A percentile compares a stretch with the other conserved stretches of the same genome.
phyloP scores from a whole-genome alignment of 2,888 invertebrate species.

The Pharmacophagus antenor region DNA sequence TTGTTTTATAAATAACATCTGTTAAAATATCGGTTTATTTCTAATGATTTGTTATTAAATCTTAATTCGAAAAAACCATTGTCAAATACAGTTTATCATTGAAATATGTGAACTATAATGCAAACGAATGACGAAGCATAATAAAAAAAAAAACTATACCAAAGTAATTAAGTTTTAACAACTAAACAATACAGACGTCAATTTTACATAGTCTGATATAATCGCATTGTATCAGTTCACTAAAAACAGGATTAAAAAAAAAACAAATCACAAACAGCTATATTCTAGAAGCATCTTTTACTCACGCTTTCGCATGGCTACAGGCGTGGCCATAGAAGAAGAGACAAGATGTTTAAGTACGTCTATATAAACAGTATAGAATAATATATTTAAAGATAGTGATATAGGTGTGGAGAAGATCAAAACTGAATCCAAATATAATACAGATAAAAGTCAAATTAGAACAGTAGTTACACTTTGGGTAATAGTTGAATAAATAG shows the following conservation, averaged over 20 bases:
- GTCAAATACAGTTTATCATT: background rate
- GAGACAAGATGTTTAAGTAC: slow-evolving; percentile 69
- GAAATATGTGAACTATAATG: slow-evolving; percentile 1
- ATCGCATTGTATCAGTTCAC: slow-evolving; percentile 42
- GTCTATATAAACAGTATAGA: slow-evolving; percentile 47
- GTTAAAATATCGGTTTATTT: background rate
- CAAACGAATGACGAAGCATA: slow-evolving; percentile 1
- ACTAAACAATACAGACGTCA: background rate
- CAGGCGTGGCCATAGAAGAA: slow-evolving; percentile 77
- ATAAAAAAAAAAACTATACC: background rate
- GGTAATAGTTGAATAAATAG: slow-evolving; percentile 37
- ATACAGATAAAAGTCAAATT: slow-evolving; percentile 36
- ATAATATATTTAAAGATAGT: slow-evolving; percentile 31
- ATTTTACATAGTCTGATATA: slow-evolving; percentile 31
- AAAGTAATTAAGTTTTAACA: background rate
- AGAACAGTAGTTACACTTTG: slow-evolving; percentile 41
- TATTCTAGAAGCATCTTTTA: slow-evolving; percentile 70
- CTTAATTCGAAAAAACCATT: background rate
- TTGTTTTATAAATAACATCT: background rate
- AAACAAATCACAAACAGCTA: slow-evolving; percentile 61
- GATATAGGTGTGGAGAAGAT: slow-evolving; percentile 35
- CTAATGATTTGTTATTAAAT: background rate
- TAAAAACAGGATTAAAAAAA: slow-evolving; percentile 38
- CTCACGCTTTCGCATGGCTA: slow-evolving; percentile 81
- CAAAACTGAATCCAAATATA: slow-evolving; percentile 38